Evolutionary conservation across 2,888 invertebrate genomes (phyloP).

Genomic region (Rapana venosa): DNA sequence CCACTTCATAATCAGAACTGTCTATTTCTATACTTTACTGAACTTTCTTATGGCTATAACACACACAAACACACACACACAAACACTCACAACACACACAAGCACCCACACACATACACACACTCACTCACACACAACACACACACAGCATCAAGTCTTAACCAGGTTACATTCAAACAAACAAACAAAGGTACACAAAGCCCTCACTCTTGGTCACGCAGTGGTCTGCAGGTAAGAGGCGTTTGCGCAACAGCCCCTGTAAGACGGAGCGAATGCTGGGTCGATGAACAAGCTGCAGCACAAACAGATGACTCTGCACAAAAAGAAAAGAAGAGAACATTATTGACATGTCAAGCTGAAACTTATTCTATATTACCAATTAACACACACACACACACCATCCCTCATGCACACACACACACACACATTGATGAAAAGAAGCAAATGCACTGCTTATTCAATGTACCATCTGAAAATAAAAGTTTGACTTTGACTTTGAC

Average conservation of each 20-base stretch:
- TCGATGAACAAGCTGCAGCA: slow-evolving; percentile 96
- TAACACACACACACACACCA: neutral
- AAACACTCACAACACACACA: neutral
- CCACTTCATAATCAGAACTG: no score
- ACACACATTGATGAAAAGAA: no score
- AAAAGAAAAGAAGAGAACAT: no score
- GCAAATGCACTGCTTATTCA: no score
- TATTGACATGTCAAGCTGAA: no score
- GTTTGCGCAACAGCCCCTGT: slow-evolving; percentile 92
- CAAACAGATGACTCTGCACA: slow-evolving; percentile 94
- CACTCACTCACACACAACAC: neutral
- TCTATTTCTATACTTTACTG: no score
- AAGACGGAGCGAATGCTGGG: slow-evolving; percentile 95
- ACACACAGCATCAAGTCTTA: neutral
- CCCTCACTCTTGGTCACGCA: slow-evolving; percentile 89
- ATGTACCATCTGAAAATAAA: no score
- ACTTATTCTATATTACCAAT: no score
- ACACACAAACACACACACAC: neutral
- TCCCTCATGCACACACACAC: neutral
- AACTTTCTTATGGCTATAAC: no score
- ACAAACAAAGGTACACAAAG: slow-evolving; percentile 12
- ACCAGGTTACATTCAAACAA: neutral
- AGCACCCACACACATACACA: neutral
- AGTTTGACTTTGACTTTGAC: no score
- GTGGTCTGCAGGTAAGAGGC: slow-evolving; percentile 93